Conservation (phyloP, 2,113 vertebrate species). For the Dendrocopos noguchii region DNA sequence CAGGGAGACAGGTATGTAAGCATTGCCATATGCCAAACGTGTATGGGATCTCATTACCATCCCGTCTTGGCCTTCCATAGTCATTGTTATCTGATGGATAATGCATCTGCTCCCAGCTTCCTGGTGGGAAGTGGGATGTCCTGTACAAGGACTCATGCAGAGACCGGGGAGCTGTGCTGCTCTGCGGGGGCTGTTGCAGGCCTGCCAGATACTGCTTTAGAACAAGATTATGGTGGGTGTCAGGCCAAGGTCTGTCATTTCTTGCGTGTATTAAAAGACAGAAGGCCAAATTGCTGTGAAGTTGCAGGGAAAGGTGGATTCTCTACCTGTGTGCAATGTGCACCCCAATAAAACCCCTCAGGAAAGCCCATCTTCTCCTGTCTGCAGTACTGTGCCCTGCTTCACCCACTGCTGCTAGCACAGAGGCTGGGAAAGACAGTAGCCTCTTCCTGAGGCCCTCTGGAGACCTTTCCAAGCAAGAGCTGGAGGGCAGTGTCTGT, state of each 20-base stretch:
- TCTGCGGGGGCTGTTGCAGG: neutral
- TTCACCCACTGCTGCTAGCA: neutral
- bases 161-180: neutral
- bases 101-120: neutral
- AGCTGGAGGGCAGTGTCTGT: neutral
- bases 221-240: rapidly evolving
- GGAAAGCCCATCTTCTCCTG: neutral
- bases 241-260: neutral
- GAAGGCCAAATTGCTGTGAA: neutral
- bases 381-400: neutral
- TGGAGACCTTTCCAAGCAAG: neutral
- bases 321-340: rapidly evolving
- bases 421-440: neutral
- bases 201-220: neutral
- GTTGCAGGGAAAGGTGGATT: neutral
- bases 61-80: neutral
- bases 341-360: neutral
- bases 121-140: no score
- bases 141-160: rapidly evolving
- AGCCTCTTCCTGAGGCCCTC: neutral
- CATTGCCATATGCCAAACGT: neutral
- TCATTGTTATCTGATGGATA: neutral
- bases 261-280: rapidly evolving
- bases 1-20: neutral
- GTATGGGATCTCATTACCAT: neutral